A percentile compares a stretch with the other conserved stretches of the same genome.
Conservation (phyloP, 2,797 vertebrate genomes). For the Chelonia mydas region DNA sequence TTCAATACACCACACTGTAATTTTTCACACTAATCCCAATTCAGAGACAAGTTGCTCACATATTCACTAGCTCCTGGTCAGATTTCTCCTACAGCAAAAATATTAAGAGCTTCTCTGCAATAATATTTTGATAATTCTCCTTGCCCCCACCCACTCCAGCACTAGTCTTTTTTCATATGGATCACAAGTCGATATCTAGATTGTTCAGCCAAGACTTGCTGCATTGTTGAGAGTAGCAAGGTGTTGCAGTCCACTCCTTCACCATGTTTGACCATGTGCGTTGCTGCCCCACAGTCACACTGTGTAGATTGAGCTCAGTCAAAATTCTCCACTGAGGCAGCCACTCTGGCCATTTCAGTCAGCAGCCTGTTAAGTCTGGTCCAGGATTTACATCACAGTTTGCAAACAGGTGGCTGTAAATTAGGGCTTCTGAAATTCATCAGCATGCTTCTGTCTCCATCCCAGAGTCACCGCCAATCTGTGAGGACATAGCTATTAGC, state of each 20-base stretch:
- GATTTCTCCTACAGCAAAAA: no score
- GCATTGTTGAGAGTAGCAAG: background rate
- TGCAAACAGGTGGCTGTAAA: background rate
- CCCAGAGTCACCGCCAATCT: background rate
- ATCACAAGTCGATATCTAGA: background rate
- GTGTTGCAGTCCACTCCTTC: background rate
- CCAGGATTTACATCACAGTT: background rate
- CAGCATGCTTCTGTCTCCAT: background rate
- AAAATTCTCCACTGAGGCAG: background rate
- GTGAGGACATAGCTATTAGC: background rate
- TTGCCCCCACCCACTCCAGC: background rate
- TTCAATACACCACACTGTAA: background rate
- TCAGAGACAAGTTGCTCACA: background rate
- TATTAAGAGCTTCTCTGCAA: background rate
- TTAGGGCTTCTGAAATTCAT: background rate
- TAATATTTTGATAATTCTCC: background rate
- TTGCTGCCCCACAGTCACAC: background rate
- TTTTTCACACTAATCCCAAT: background rate
- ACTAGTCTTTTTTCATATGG: background rate
- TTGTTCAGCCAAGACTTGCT: background rate
- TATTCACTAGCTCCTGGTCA: background rate
- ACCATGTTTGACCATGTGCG: background rate
- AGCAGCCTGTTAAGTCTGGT: background rate
- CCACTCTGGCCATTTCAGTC: background rate
- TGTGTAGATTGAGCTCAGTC: background rate